Conservation (phyloP, 2,797 vertebrate species). For the Hipposideros larvatus region DNA sequence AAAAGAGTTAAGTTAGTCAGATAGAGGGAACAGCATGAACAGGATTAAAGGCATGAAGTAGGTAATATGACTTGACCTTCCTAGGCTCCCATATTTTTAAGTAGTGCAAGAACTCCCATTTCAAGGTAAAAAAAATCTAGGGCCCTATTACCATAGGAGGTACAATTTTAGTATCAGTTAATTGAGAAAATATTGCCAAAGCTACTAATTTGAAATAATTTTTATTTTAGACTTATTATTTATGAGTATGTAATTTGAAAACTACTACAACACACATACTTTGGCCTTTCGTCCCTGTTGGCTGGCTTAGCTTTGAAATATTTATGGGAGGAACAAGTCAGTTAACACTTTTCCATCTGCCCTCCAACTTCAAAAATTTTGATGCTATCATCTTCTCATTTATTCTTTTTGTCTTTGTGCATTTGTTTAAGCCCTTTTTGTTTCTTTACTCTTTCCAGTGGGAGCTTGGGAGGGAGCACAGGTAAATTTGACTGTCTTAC, state of each 20-base stretch:
- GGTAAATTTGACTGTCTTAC: not conserved
- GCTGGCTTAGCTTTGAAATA: constrained; percentile 1
- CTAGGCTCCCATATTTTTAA: not conserved
- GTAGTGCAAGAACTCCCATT: not conserved
- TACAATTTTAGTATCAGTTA: constrained; percentile 35
- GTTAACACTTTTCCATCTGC: not conserved
- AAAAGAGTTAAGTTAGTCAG: not conserved
- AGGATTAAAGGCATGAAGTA: not conserved
- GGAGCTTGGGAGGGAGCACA: not conserved
- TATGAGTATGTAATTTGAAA: not conserved
- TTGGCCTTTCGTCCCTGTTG: constrained; percentile 5
- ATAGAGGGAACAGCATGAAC: not conserved
- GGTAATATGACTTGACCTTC: not conserved
- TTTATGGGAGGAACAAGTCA: not conserved
- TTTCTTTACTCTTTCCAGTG: constrained; percentile 26
- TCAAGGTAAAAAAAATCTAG: constrained; percentile 1
- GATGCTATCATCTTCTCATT: not conserved
- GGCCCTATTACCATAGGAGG: not conserved
- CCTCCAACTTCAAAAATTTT: not conserved
- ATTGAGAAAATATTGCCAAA: constrained; percentile 30
- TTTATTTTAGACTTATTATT: not conserved
- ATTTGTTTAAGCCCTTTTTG: constrained; percentile 6
- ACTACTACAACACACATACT: not conserved
- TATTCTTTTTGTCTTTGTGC: constrained; percentile 26
- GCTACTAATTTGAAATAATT: constrained; percentile 8